phyloP scores from a whole-genome alignment of 2,113 vertebrate species.

The Ammodytes dubius region DNA sequence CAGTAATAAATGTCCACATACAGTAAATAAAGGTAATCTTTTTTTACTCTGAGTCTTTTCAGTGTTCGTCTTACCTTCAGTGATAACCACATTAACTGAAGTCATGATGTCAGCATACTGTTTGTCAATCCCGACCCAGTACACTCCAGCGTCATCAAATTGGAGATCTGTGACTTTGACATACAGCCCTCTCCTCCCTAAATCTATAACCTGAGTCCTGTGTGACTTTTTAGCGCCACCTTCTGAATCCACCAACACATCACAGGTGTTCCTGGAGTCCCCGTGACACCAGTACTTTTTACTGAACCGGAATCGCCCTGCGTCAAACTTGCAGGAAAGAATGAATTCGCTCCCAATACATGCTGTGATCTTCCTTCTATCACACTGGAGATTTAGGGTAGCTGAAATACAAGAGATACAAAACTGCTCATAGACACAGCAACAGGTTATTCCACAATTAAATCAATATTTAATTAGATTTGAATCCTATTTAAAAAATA shows the following conservation, averaged over 20 bases:
- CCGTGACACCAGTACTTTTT: conserved; percentile 85
- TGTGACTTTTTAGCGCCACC: background rate
- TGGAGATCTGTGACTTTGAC: conserved; percentile 71
- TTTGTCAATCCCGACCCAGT: conserved; percentile 84
- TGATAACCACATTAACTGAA: conserved; percentile 68
- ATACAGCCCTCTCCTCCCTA: conserved; percentile 23
- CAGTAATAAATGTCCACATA: background rate
- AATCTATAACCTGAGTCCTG: conserved; percentile 49
- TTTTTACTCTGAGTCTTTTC: background rate
- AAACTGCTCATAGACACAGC: background rate
- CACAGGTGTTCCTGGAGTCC: conserved; percentile 62
- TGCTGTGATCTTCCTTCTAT: conserved; percentile 52
- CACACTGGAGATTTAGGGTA: conserved; percentile 75
- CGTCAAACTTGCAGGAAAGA: conserved; percentile 70
- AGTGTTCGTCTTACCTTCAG: conserved; percentile 70
- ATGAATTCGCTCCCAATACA: conserved; percentile 62
- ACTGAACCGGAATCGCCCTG: background rate
- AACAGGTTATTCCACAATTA: background rate
- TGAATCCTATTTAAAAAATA: no score
- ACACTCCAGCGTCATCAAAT: conserved; percentile 71
- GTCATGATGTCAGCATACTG: conserved; percentile 78
- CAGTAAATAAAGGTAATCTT: background rate
- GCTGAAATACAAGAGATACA: conserved; percentile 51
- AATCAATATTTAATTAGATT: no score
- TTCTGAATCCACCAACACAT: conserved; percentile 78